Percentiles rank a stretch among this genome's conserved stretches.
Conservation (phyloP, 2,113 vertebrate species). For the Psittacula cyanocephala region DNA sequence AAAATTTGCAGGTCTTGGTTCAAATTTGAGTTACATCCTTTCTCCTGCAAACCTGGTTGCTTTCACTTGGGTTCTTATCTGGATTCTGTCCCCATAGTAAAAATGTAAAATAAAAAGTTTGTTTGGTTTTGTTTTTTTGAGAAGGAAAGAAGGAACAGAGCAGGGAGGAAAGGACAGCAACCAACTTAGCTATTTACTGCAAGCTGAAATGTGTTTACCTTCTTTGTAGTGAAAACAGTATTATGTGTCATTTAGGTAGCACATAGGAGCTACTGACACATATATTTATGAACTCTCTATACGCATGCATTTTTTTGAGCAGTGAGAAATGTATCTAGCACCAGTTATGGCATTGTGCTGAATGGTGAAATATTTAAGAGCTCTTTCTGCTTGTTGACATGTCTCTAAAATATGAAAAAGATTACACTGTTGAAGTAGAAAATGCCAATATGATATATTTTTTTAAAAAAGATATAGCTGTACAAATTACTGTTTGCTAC, state of each 20-base stretch:
- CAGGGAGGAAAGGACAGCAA: neutral
- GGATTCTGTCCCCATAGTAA: neutral
- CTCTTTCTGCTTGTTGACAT: neutral
- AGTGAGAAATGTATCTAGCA: neutral
- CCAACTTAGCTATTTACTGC: neutral
- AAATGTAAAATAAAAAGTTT: neutral
- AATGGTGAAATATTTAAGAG: constrained; percentile 16
- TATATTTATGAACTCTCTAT: neutral
- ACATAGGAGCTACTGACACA: neutral
- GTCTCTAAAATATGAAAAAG: neutral
- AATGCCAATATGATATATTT: neutral
- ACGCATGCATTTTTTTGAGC: neutral
- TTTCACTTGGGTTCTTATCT: neutral
- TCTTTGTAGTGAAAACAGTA: neutral
- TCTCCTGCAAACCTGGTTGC: neutral
- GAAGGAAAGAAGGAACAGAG: neutral
- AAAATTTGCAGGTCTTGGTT: neutral
- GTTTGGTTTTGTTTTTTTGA: neutral
- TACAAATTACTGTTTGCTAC: neutral
- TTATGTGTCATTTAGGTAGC: neutral
- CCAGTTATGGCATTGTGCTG: neutral
- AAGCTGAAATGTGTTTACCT: neutral
- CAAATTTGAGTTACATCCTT: neutral
- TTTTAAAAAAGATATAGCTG: neutral
- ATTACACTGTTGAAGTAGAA: neutral